phyloP scores from a whole-genome alignment of 2,113 vertebrate species.

The Trachemys scripta region DNA sequence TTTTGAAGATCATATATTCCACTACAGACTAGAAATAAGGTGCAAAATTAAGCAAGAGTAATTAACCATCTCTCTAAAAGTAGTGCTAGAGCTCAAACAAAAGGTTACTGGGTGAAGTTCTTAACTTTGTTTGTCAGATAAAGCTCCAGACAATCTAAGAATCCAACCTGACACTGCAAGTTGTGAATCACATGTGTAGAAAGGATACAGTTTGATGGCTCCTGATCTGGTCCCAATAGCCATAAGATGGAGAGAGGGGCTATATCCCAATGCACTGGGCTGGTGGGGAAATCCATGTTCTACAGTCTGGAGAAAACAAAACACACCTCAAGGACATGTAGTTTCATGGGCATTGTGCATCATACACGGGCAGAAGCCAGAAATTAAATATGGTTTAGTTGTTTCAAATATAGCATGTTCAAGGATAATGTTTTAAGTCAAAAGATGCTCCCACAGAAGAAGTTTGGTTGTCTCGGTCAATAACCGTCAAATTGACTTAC shows the following conservation, averaged over 20 bases:
- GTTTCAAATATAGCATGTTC: not conserved
- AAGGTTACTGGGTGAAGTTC: not conserved
- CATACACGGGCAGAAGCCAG: not conserved
- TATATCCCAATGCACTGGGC: constrained; percentile 95
- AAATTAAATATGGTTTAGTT: not conserved
- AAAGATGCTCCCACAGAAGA: not conserved
- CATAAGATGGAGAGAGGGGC: constrained; percentile 88
- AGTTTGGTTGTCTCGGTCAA: not conserved
- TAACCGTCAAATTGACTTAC: not conserved
- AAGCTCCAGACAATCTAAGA: not conserved
- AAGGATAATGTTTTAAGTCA: not conserved
- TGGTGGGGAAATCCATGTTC: constrained; percentile 99
- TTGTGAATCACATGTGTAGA: not conserved
- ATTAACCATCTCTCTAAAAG: not conserved
- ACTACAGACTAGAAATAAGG: not conserved
- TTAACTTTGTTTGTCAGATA: not conserved
- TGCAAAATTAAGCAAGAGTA: not conserved
- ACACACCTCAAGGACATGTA: not conserved
- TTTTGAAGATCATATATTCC: not conserved
- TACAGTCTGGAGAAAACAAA: constrained; percentile 86
- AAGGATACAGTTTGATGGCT: constrained; percentile 98
- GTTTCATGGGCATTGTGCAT: not conserved
- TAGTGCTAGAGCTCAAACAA: not conserved
- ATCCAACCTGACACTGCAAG: not conserved
- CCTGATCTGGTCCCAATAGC: constrained; percentile 96